Evolutionary conservation across 2,113 vertebrate species (phyloP).

Genomic region (Phalacrocorax pelagicus): DNA sequence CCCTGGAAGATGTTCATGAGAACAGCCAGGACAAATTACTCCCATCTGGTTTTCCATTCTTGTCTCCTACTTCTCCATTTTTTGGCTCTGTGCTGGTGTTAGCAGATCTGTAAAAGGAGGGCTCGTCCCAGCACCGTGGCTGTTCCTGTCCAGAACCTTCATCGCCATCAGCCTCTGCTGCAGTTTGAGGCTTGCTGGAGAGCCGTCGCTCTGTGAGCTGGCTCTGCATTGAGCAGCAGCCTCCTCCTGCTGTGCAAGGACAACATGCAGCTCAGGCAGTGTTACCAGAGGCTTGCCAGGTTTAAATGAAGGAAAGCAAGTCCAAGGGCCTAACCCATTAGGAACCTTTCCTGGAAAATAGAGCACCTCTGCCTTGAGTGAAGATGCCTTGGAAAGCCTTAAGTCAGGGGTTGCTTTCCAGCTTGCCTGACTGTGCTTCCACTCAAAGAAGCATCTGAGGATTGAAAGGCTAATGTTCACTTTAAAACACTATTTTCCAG

Average conservation of each 20-base stretch:
- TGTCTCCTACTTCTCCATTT: neutral
- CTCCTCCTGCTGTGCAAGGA: neutral
- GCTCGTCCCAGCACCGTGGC: neutral
- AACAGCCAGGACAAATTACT: conserved; percentile 32
- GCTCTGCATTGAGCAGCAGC: rapidly evolving
- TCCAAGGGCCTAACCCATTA: rapidly evolving
- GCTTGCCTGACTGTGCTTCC: neutral
- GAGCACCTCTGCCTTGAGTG: neutral
- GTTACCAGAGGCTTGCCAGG: neutral
- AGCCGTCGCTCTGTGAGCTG: neutral
- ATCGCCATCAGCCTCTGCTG: neutral
- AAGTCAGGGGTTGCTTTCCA: neutral
- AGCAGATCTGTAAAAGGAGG: neutral
- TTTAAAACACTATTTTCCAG: neutral
- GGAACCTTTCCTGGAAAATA: neutral
- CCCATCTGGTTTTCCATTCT: neutral
- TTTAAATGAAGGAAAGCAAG: neutral
- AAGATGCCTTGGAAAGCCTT: neutral
- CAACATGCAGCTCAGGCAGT: neutral
- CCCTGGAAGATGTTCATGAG: conserved; percentile 18
- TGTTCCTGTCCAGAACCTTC: neutral
- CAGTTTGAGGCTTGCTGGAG: rapidly evolving
- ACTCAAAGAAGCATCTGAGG: neutral
- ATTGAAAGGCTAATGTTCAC: neutral
- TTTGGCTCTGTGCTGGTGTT: neutral